Base-by-base conservation (phyloP, 2,113 vertebrate species). In the Castor canadensis region DNA sequence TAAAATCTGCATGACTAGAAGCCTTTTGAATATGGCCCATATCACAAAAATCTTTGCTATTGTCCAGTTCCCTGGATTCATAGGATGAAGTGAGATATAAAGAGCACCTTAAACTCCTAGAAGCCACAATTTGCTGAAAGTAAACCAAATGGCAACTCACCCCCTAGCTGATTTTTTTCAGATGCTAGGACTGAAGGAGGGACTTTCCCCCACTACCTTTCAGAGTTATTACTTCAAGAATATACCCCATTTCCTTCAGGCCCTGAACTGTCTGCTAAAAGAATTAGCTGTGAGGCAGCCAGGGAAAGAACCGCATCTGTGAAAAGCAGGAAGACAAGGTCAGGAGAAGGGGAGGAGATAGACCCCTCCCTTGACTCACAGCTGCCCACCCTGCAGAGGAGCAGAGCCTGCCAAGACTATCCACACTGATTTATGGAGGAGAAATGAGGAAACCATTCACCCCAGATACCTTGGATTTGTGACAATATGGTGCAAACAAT, bases 251-350 rank as follows among this genome's bases (percentile, higher is more conserved):
- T 98, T 98, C 98, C 96, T 97, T 96, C 96, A 97, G 95, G 87
- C 96, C 94, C 0, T 66, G 92, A 96, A 96, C 96, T 97, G 19
- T 96, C 98, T 98, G 98, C 93, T 98, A 98, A 98, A 98, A 97
- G 96, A 97, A 98, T 98, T 97, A 98, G 95, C 96, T 97, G 96
- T 95, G 97, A 98, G 93, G 97, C 97, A 98, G 97, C 95, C 95
- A 80, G 95, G 93, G 97, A 97, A 97, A 95, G 96, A 93, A 97
- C 94, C 96, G 91, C 98, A 97, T 97, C 98, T 98, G 98, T 96
- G 97, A 96, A 95, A 97, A 96, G 96, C 96, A 97, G 98, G 98
- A 98, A 98, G 95, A 97, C 95, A 79, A 96, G 95, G 96, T 97
- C 95, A 97, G 96, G 91, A 92, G 95, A 95, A 92, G 69, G 93